Conservation (phyloP, 1,140 invertebrate genomes). For the Drosophila parvula region DNA sequence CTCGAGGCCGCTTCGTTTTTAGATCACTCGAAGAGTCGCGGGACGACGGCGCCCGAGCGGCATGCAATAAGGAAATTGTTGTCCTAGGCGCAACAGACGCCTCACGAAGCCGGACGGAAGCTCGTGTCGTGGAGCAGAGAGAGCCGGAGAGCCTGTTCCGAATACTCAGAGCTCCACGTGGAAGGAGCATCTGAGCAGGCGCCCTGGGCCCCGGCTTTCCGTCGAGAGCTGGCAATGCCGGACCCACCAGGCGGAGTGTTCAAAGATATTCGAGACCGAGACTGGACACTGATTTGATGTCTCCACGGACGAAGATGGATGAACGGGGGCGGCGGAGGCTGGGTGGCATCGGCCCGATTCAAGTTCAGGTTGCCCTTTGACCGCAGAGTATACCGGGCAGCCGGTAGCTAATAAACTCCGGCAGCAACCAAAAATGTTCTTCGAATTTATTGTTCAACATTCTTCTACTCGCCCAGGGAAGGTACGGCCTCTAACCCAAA, state of each 20-base stretch:
- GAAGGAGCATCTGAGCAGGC: constrained; percentile 58
- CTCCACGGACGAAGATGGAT: constrained; percentile 67
- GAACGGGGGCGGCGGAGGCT: constrained; percentile 6
- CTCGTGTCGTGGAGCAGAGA: constrained; percentile 5
- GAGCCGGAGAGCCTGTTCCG: neutral
- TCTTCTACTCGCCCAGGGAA: constrained; percentile 34
- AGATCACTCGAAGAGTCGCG: constrained; percentile 47
- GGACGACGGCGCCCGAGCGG: constrained; percentile 18
- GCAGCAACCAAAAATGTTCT: constrained; percentile 61
- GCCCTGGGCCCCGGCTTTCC: constrained; percentile 4
- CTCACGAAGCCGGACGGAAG: constrained; percentile 25
- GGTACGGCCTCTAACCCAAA: constrained; percentile 24
- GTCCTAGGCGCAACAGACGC: constrained; percentile 78
- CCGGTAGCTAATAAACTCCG: constrained; percentile 75
- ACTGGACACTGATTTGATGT: constrained; percentile 66
- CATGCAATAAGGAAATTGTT: constrained; percentile 72
- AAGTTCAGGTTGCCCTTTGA: constrained; percentile 64
- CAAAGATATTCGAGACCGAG: constrained; percentile 39
- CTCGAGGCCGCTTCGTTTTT: constrained; percentile 69
- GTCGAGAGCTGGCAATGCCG: constrained; percentile 63
- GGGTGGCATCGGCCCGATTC: constrained; percentile 5
- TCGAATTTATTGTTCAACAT: constrained; percentile 77
- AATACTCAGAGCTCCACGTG: neutral
- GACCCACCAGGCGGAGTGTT: neutral
- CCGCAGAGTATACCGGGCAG: constrained; percentile 71